A percentile compares a stretch with the other conserved stretches of the same genome.
These are phyloP conservation scores for Fratercula arctica DNA, from an alignment of 2,797 vertebrate genomes.

Conservation along the genomic window DNA sequence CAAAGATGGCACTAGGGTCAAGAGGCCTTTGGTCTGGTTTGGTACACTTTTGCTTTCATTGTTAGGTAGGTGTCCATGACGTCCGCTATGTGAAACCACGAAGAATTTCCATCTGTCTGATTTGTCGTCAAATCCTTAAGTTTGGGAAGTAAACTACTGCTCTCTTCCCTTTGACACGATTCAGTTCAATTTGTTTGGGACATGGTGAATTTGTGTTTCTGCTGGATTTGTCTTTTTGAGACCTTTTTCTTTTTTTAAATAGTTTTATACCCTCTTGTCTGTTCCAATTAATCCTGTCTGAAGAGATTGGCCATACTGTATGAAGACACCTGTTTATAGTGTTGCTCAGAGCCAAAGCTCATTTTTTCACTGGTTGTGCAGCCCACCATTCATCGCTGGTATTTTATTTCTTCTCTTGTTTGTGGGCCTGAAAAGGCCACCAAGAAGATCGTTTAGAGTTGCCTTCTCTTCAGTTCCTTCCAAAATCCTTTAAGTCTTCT, in stretches of 20 bases:
- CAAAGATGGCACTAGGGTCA: neutral
- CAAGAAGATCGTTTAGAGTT: neutral
- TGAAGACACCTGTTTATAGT: neutral
- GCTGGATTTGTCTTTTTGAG: neutral
- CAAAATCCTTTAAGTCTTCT: constrained; percentile 5
- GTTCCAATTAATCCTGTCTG: neutral
- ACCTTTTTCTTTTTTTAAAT: neutral
- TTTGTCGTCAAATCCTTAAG: neutral
- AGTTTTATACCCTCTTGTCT: neutral
- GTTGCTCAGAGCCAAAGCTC: neutral
- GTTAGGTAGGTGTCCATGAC: neutral
- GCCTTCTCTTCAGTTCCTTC: neutral
- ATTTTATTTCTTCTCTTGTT: constrained; percentile 15
- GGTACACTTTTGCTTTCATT: neutral
- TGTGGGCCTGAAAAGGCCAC: neutral
- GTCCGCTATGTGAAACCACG: neutral
- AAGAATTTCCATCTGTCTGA: neutral
- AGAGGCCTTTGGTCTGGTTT: neutral
- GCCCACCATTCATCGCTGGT: neutral
- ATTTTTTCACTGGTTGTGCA: neutral
- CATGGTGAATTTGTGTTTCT: neutral
- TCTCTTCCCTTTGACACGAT: neutral
- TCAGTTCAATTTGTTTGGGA: neutral
- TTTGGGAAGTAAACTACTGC: neutral
- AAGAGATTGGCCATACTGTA: neutral